Conservation (phyloP, 2,888 invertebrate genomes). For the Bibio marci region DNA sequence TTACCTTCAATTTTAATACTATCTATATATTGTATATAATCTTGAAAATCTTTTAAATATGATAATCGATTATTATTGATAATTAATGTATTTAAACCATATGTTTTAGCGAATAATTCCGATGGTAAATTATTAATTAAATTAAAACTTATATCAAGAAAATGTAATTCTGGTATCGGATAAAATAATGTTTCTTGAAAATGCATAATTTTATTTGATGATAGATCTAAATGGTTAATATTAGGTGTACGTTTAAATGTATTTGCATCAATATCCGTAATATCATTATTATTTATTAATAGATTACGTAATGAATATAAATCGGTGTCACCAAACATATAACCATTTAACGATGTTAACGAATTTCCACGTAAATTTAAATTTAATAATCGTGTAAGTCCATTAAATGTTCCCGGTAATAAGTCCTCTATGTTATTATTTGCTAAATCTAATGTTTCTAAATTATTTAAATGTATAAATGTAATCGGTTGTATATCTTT, state of each 20-base stretch:
- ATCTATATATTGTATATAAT: conserved; percentile 14
- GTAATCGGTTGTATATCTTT: conserved; percentile 8
- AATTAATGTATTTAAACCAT: conserved; percentile 15
- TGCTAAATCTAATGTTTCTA: conserved; percentile 14
- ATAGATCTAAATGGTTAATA: conserved; percentile 20
- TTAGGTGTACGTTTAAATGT: conserved; percentile 18
- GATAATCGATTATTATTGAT: conserved; percentile 23
- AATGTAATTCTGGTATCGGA: conserved; percentile 18
- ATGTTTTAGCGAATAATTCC: conserved; percentile 6
- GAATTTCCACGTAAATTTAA: conserved; percentile 20
- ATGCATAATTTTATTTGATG: conserved; percentile 16
- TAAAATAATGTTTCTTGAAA: conserved; percentile 20
- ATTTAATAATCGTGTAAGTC: conserved; percentile 16
- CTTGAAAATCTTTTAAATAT: conserved; percentile 18
- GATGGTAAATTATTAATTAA: conserved; percentile 15
- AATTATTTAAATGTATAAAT: background rate
- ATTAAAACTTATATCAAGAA: conserved; percentile 21
- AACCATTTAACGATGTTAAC: conserved; percentile 14
- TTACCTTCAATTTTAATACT: conserved; percentile 22
- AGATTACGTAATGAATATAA: conserved; percentile 16
- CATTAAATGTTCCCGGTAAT: conserved; percentile 15
- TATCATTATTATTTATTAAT: conserved; percentile 16
- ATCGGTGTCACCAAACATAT: conserved; percentile 16
- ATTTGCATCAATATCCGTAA: conserved; percentile 16
- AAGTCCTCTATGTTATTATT: conserved; percentile 20